These are phyloP conservation scores for Dicrostonyx torquatus DNA, from an alignment of 2,797 vertebrate species.

Conservation along the genomic window DNA sequence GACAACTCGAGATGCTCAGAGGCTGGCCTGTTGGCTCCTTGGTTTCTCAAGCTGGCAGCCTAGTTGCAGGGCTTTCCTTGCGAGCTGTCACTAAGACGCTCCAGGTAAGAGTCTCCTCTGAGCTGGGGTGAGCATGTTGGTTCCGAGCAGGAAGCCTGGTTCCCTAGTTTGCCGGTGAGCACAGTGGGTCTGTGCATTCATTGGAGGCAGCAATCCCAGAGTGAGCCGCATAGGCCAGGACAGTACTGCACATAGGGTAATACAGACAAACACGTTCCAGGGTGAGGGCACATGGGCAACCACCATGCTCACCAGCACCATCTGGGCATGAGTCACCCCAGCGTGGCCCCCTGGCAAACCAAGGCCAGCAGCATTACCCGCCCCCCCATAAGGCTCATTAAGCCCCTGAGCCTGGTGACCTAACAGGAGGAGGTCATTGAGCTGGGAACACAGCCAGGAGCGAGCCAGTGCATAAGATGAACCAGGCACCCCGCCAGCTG, in stretches of 20 bases:
- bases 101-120: background rate
- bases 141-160: background rate
- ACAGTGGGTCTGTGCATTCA: fast-evolving
- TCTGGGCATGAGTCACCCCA: slow-evolving; percentile 1
- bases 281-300: background rate
- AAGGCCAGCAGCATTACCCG: background rate
- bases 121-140: background rate
- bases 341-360: background rate
- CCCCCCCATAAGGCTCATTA: background rate
- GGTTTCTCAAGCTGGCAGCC: background rate
- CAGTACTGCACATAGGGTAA: fast-evolving
- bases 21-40: background rate
- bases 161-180: background rate
- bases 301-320: background rate
- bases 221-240: background rate
- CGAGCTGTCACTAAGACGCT: background rate
- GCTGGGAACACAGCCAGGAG: background rate
- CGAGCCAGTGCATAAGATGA: background rate
- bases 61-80: fast-evolving
- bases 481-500: slow-evolving; percentile 54
- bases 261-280: background rate
- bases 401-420: background rate
- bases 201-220: fast-evolving
- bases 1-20: background rate
- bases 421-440: background rate